Percentiles rank a stretch among this genome's conserved stretches.
phyloP scores from a whole-genome alignment of 2,797 vertebrate species.

The Valencia hispanica region DNA sequence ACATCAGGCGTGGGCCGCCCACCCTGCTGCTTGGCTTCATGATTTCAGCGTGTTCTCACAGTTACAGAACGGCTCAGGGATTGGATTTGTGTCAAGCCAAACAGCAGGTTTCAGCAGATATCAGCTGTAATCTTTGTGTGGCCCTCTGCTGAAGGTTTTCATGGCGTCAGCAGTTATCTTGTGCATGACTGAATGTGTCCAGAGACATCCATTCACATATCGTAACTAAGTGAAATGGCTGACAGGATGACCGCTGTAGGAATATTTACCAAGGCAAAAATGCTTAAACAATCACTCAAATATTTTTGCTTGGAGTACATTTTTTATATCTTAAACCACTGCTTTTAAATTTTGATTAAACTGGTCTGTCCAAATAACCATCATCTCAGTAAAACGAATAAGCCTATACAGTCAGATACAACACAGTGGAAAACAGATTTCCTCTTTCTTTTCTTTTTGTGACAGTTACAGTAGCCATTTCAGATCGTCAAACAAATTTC shows the following conservation, averaged over 20 bases:
- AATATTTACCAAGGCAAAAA: background rate
- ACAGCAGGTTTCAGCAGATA: constrained; percentile 61
- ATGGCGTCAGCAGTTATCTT: constrained; percentile 49
- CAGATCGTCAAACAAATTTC: too few species aligned
- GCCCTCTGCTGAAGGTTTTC: constrained; percentile 43
- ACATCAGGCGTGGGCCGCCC: constrained; percentile 43
- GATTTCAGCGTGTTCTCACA: constrained; percentile 44
- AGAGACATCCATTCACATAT: constrained; percentile 14
- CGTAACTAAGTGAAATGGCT: constrained; percentile 23
- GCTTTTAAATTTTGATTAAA: background rate
- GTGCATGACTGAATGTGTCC: constrained; percentile 36
- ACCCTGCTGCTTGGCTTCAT: constrained; percentile 32
- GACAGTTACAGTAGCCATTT: background rate
- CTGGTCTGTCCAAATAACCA: background rate
- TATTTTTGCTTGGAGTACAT: background rate
- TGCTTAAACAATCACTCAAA: background rate
- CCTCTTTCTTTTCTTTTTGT: background rate
- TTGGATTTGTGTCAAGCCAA: constrained; percentile 63
- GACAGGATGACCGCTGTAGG: constrained; percentile 1
- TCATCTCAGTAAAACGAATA: background rate
- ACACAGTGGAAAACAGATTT: background rate
- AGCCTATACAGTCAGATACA: background rate
- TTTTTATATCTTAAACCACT: background rate
- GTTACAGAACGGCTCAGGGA: constrained; percentile 47
- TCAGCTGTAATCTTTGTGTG: constrained; percentile 57